A percentile compares a stretch with the other conserved stretches of the same genome.
These are phyloP conservation scores for Galaxea fascicularis DNA, from an alignment of 92 coral and sea anemone species.

Conservation along the genomic window DNA sequence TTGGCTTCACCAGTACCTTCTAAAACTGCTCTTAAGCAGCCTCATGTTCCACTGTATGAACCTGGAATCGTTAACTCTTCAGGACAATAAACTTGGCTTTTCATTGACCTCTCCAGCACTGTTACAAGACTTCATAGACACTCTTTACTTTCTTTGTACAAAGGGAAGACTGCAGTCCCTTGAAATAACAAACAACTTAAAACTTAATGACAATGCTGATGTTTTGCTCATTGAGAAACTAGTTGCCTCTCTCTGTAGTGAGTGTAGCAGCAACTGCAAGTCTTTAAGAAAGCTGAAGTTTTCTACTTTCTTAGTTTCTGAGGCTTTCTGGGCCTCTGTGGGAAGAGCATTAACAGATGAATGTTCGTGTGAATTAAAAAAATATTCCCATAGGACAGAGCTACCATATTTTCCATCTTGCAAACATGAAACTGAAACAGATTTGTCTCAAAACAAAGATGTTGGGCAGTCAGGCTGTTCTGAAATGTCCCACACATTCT, in stretches of 20 bases:
- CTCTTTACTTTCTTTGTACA: constrained; percentile 19
- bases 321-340: neutral
- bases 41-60: neutral
- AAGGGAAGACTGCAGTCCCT: constrained; percentile 17
- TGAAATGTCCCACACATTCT: neutral
- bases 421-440: neutral
- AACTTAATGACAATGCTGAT: neutral
- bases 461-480: neutral
- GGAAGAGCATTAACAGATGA: constrained; percentile 34
- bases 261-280: neutral
- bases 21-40: neutral
- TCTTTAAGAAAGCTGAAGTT: constrained; percentile 26
- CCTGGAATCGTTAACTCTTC: constrained; percentile 24
- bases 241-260: neutral
- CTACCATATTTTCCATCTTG: neutral
- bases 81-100: constrained; percentile 26
- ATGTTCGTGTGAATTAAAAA: constrained; percentile 4
- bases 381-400: neutral
- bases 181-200: constrained; percentile 3
- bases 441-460: too few species aligned
- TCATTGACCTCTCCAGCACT: neutral
- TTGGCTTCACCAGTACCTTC: constrained; percentile 5
- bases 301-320: constrained; percentile 27
- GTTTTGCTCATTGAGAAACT: constrained; percentile 20
- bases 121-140: constrained; percentile 1